Evolutionary conservation across 2,888 invertebrate species (phyloP).

Genomic region (Acanthosepion pharaonis): DNA sequence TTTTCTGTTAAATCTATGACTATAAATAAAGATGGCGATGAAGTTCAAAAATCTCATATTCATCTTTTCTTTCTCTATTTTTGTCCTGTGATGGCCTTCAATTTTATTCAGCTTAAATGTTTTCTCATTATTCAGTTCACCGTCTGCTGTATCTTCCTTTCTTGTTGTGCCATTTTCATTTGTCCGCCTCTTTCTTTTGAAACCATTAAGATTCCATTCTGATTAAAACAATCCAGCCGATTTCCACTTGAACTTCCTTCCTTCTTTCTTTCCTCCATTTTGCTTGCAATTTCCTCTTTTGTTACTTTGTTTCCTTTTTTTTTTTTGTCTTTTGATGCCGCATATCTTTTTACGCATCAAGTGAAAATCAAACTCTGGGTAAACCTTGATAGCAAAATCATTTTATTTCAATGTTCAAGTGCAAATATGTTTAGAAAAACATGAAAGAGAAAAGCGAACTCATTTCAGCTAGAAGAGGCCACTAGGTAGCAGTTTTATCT

Average conservation of each 20-base stretch:
- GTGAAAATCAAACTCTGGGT: background rate
- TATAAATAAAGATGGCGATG: background rate
- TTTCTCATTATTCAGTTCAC: background rate
- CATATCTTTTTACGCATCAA: background rate
- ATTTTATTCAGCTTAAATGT: background rate
- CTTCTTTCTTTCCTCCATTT: background rate
- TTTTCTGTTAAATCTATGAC: background rate
- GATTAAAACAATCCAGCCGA: background rate
- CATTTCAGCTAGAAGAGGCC: background rate
- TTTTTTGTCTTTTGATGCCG: background rate
- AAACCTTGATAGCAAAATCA: background rate
- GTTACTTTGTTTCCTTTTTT: background rate
- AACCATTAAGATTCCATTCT: background rate
- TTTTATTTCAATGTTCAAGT: background rate
- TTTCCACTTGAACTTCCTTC: background rate
- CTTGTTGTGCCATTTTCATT: background rate
- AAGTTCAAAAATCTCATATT: background rate
- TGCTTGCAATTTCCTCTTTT: background rate
- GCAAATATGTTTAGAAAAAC: background rate
- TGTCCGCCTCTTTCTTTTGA: background rate
- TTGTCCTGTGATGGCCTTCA: background rate
- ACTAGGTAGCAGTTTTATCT: too few relatives aligned
- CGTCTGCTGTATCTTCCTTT: background rate
- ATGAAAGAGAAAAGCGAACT: background rate
- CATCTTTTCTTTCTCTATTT: background rate